Percentiles rank a stretch among this genome's conserved stretches.
These are phyloP conservation scores for Atrichornis clamosus DNA, from an alignment of 2,113 vertebrate species.

Conservation along the genomic window DNA sequence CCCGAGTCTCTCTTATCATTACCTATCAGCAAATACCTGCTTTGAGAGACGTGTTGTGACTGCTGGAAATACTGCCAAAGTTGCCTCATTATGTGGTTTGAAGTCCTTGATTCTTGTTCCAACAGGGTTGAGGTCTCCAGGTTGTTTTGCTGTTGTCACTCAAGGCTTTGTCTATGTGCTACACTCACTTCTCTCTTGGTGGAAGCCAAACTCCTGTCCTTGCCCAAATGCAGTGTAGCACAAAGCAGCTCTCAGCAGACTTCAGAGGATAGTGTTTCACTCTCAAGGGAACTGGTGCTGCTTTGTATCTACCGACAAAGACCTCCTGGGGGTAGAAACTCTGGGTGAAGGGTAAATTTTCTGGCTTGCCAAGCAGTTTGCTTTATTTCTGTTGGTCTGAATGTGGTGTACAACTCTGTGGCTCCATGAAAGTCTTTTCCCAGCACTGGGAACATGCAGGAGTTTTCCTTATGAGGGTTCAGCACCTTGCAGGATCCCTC, in stretches of 20 bases:
- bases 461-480: neutral
- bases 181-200: neutral
- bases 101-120: neutral
- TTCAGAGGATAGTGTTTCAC: neutral
- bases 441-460: neutral
- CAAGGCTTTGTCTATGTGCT: neutral
- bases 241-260: neutral
- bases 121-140: neutral
- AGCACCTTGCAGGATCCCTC: neutral
- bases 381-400: neutral
- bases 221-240: neutral
- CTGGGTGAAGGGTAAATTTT: neutral
- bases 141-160: neutral
- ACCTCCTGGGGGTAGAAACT: neutral
- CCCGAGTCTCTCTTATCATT: neutral
- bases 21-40: neutral
- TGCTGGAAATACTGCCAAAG: neutral
- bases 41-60: neutral
- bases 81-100: neutral
- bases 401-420: neutral
- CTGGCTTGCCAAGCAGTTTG: neutral
- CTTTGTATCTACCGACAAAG: neutral
- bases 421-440: neutral
- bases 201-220: neutral
- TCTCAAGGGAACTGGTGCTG: neutral